A percentile compares a stretch with the other conserved stretches of the same genome.
phyloP scores from a whole-genome alignment of 2,888 invertebrate species.

The Priocnemis perturbator region DNA sequence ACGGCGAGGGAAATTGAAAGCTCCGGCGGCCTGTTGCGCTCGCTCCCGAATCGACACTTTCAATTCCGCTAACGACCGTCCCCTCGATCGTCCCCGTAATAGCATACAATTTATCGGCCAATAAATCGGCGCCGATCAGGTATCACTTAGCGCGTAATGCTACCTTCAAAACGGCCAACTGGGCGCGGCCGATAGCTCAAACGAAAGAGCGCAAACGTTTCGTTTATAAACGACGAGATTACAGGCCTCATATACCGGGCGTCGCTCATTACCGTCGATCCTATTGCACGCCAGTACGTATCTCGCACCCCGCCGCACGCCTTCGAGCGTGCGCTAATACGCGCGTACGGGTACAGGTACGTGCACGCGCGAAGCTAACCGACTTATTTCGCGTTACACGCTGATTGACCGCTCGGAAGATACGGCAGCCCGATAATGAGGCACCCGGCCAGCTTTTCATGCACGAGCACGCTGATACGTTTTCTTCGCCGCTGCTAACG shows the following conservation, averaged over 20 bases:
- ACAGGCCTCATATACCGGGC: conserved; percentile 50
- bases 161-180: conserved; percentile 57
- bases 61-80: not conserved
- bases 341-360: not conserved
- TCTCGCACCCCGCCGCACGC: conserved; percentile 1
- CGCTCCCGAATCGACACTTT: too few relatives aligned
- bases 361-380: not conserved
- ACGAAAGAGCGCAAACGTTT: conserved; percentile 34
- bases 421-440: not conserved
- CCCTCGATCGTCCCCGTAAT: conserved; percentile 41
- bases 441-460: not conserved
- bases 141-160: conserved; percentile 66
- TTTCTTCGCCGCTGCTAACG: not conserved
- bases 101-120: conserved; percentile 65
- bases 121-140: conserved; percentile 68
- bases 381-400: too few relatives aligned
- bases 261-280: conserved; percentile 54
- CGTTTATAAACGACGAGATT: conserved; percentile 64
- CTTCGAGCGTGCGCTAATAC: not conserved
- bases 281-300: conserved; percentile 28
- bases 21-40: too few relatives aligned
- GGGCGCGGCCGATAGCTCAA: conserved; percentile 20
- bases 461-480: not conserved
- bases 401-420: not conserved
- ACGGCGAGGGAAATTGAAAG: too few relatives aligned